phyloP scores from a whole-genome alignment of 2,797 vertebrate species.

The Perodicticus potto region DNA sequence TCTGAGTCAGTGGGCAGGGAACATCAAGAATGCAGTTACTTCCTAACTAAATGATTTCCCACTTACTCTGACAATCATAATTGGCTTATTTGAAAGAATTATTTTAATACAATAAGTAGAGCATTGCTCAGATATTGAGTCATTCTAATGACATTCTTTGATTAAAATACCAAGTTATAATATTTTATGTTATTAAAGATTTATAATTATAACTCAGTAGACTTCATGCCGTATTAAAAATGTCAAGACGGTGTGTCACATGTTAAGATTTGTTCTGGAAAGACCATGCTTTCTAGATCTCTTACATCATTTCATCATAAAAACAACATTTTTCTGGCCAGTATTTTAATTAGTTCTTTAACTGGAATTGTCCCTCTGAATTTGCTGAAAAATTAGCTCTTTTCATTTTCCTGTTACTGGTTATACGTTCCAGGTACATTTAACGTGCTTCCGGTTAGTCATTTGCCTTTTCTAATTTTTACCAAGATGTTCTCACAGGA shows the following conservation, averaged over 20 bases:
- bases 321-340: constrained; percentile 47
- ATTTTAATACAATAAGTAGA: constrained; percentile 70
- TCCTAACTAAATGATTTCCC: constrained; percentile 80
- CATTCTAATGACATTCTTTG: constrained; percentile 71
- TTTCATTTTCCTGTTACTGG: constrained; percentile 57
- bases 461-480: constrained; percentile 73
- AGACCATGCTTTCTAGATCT: constrained; percentile 20
- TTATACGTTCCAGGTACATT: constrained; percentile 60
- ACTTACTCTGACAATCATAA: constrained; percentile 78
- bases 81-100: constrained; percentile 70
- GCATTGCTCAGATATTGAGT: constrained; percentile 49
- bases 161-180: constrained; percentile 72
- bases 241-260: neutral
- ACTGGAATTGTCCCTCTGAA: constrained; percentile 4
- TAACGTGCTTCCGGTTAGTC: constrained; percentile 69
- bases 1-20: constrained; percentile 74
- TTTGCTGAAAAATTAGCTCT: constrained; percentile 41
- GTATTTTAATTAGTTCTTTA: constrained; percentile 73
- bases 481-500: constrained; percentile 60
- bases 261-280: constrained; percentile 57
- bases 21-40: constrained; percentile 71
- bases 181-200: constrained; percentile 69
- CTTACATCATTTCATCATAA: constrained; percentile 23
- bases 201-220: constrained; percentile 55
- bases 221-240: constrained; percentile 47